Evolutionary conservation across 2,888 invertebrate genomes (phyloP).

Genomic region (Acrobasis consociella): DNA sequence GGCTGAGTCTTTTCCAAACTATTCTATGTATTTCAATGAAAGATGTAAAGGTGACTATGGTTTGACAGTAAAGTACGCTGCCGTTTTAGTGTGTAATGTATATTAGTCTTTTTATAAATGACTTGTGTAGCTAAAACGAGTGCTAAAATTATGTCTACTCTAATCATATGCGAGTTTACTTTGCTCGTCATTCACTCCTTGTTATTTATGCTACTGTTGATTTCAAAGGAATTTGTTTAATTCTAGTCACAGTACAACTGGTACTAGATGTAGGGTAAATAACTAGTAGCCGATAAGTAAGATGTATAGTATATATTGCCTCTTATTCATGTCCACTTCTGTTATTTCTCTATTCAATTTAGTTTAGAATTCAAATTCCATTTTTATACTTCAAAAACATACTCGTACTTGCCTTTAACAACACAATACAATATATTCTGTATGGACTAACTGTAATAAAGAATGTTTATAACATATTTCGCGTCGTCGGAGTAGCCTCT

Average conservation of each 20-base stretch:
- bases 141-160: constrained; percentile 7
- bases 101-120: neutral
- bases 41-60: too few species aligned
- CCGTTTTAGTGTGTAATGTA: too few species aligned
- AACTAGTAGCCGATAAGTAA: constrained; percentile 22
- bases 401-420: too few species aligned
- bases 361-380: neutral
- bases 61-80: too few species aligned
- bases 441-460: too few species aligned
- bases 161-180: constrained; percentile 38
- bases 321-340: neutral
- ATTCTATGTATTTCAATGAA: too few species aligned
- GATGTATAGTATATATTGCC: constrained; percentile 24
- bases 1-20: too few species aligned
- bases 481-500: too few species aligned
- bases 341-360: neutral
- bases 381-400: too few species aligned
- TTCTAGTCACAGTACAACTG: constrained; percentile 75
- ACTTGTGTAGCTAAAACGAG: constrained; percentile 13
- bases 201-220: constrained; percentile 16
- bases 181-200: constrained; percentile 42
- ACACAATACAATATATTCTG: too few species aligned
- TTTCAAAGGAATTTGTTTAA: constrained; percentile 46
- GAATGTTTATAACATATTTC: too few species aligned
- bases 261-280: constrained; percentile 56